Base-by-base conservation (phyloP, 1,140 invertebrate species). In the Thaumatotibia leucotreta region DNA sequence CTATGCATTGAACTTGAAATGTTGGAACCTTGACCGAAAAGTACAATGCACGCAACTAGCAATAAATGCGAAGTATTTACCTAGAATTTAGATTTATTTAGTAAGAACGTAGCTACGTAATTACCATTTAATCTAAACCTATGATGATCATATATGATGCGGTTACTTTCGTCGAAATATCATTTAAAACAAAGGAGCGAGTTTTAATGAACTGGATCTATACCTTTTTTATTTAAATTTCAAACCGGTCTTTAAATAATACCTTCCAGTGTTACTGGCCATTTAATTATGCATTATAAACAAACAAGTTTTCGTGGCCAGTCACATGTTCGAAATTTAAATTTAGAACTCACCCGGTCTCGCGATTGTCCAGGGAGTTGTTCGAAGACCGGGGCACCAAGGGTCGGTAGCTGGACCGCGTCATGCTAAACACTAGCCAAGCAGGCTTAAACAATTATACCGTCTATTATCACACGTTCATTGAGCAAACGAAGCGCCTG, bases 371-470 rank as follows among this genome's bases (percentile, higher is more conserved):
- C 50, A 90, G 52, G 4, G 88, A 90, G 64, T 81, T 84, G 66
- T 86, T 83, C 0, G 88, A 90, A 1, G 88, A 80, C 5, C 88
- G 71, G 6, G 88, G 88, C 17, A 90, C 84, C 35, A 89, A 73
- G 4, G 86, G 88, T 63, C 85, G 71, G 67, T 90, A 90, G 63
- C 85, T 83, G 20, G 88, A 90, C 62, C 88, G 79, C 1, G 88
- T 89, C 88, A 90, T 90, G 33, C 75, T 82, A 1, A 35, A 49
- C 52, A 58, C 62, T 27, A 61, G 68, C 4, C 54, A 32, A 14
- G 22, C 61, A 24, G 61, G 61, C 8, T 33, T 35, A 20, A 23
- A 33, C 31, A 33, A 31, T 62, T 31, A 33, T 35, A 62, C 29
- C 61, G 32, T 20, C 72, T 65, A 69, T 69, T 62, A 32, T 45